phyloP scores from a whole-genome alignment of 2,888 invertebrate species.

The Drosophila fungiperda region DNA sequence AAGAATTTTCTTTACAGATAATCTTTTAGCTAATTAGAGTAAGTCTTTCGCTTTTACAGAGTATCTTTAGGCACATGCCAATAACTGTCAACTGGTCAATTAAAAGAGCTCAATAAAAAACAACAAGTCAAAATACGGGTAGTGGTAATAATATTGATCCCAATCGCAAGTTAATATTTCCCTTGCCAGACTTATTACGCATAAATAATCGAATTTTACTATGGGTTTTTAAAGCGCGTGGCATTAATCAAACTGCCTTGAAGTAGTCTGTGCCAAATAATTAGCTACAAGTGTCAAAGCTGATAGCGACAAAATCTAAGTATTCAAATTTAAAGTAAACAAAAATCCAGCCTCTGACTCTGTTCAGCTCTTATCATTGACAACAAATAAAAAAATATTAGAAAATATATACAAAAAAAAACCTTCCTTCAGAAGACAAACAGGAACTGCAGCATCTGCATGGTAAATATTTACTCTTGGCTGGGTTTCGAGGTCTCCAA shows the following conservation, averaged over 20 bases:
- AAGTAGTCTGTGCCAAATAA: slow-evolving; percentile 45
- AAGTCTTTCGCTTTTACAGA: neutral
- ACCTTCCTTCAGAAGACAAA: neutral
- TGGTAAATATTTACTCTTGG: slow-evolving; percentile 20
- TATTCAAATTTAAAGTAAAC: neutral
- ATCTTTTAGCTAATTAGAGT: neutral
- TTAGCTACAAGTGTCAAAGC: slow-evolving; percentile 43
- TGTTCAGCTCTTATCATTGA: slow-evolving; percentile 39
- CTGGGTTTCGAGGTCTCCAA: neutral
- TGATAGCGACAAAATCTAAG: slow-evolving; percentile 33
- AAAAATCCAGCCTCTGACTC: slow-evolving; percentile 5
- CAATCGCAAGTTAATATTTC: slow-evolving; percentile 5
- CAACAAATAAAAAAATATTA: slow-evolving; percentile 8
- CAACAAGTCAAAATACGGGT: neutral
- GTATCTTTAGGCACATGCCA: neutral
- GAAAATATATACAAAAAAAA: slow-evolving; percentile 4
- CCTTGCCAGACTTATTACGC: slow-evolving; percentile 39
- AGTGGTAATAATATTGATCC: slow-evolving; percentile 7
- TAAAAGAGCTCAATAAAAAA: slow-evolving; percentile 19
- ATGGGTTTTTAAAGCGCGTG: slow-evolving; percentile 45
- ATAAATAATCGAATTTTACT: slow-evolving; percentile 11
- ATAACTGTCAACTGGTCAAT: neutral
- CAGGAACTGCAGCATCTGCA: neutral
- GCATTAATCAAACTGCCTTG: slow-evolving; percentile 41
- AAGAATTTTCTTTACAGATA: neutral